A percentile compares a stretch with the other conserved stretches of the same genome.
Conservation (phyloP, 2,888 invertebrate species). For the Parnassius glacialis region DNA sequence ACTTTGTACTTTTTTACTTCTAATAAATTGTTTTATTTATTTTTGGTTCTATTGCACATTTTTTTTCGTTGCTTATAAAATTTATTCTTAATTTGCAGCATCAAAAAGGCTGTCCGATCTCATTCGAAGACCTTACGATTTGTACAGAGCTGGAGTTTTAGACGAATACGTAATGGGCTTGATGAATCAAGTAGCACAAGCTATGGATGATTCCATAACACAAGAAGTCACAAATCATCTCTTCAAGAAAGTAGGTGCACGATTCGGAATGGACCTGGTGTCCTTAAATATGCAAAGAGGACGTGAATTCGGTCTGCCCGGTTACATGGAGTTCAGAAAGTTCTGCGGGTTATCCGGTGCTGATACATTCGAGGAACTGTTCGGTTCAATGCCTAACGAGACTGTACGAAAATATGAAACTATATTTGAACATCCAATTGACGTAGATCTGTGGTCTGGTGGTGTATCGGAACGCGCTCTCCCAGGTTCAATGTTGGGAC, state of each 20-base stretch:
- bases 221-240: slow-evolving; percentile 94
- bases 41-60: too few species aligned
- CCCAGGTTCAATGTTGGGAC: slow-evolving; percentile 95
- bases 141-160: slow-evolving; percentile 93
- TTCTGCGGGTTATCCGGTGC: slow-evolving; percentile 93
- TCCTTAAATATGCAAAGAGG: slow-evolving; percentile 97
- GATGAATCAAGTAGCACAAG: slow-evolving; percentile 96
- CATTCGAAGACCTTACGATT: slow-evolving; percentile 93
- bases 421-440: slow-evolving; percentile 93
- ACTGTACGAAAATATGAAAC: slow-evolving; percentile 90
- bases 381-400: slow-evolving; percentile 93
- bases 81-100: slow-evolving; percentile 62
- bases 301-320: slow-evolving; percentile 94
- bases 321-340: slow-evolving; percentile 95
- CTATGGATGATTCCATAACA: slow-evolving; percentile 96
- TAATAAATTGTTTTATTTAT: too few species aligned
- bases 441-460: slow-evolving; percentile 97
- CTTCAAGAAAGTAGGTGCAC: slow-evolving; percentile 89
- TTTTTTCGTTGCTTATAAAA: neutral
- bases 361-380: slow-evolving; percentile 88
- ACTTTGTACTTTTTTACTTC: too few species aligned
- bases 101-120: slow-evolving; percentile 93
- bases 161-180: slow-evolving; percentile 96
- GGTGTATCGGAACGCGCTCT: slow-evolving; percentile 95
- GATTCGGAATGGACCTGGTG: slow-evolving; percentile 94